phyloP scores from a whole-genome alignment of 2,888 invertebrate genomes.

The Drosophila dives region DNA sequence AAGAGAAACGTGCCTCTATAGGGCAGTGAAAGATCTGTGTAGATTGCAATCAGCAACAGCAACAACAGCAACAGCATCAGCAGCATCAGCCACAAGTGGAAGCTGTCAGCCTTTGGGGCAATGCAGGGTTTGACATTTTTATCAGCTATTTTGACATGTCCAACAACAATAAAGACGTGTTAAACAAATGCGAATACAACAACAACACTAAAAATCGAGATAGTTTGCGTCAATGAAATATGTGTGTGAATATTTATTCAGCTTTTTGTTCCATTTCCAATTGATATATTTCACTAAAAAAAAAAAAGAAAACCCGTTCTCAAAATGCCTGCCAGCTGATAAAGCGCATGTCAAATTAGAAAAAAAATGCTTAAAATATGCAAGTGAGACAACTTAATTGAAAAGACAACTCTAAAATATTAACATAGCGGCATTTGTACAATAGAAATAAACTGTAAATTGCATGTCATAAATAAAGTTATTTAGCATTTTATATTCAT shows the following conservation, averaged over 20 bases:
- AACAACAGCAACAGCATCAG: conserved; percentile 2
- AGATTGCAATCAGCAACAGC: conserved; percentile 47
- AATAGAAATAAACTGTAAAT: conserved; percentile 22
- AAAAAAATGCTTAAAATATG: conserved; percentile 45
- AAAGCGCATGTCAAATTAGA: conserved; percentile 52
- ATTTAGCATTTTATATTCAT: conserved; percentile 54
- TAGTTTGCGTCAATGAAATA: conserved; percentile 21
- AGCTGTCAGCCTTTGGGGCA: conserved; percentile 48
- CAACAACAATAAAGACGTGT: conserved; percentile 50
- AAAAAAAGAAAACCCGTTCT: conserved; percentile 48
- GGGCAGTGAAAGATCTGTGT: conserved; percentile 50
- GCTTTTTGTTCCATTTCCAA: conserved; percentile 9
- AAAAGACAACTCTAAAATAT: conserved; percentile 7
- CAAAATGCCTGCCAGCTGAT: conserved; percentile 56
- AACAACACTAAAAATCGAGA: not conserved
- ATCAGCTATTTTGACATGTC: conserved; percentile 52
- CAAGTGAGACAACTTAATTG: conserved; percentile 53
- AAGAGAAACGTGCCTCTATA: conserved; percentile 37
- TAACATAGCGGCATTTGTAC: conserved; percentile 24
- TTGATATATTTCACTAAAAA: conserved; percentile 13
- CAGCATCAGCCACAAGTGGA: conserved; percentile 34
- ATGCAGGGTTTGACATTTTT: conserved; percentile 50
- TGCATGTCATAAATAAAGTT: conserved; percentile 45
- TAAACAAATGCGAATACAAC: conserved; percentile 47
- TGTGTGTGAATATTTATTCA: conserved; percentile 54